Evolutionary conservation across 2,888 invertebrate species (phyloP), one percentile per base, ranked within the genome.

Genomic region (Pristionchus maxplancki): DNA sequence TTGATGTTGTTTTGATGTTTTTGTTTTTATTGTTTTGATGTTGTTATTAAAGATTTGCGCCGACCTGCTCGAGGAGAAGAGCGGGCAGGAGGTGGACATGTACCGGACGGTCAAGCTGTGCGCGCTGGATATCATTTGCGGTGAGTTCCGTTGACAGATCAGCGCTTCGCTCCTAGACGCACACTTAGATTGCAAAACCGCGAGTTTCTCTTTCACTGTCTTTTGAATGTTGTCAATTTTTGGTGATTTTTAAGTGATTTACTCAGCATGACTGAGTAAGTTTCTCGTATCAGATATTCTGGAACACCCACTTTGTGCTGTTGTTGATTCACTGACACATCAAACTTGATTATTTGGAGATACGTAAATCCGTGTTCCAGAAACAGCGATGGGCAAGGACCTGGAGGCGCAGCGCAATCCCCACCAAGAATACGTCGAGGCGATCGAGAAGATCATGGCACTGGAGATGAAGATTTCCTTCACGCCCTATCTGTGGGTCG

Each of bases 91-190:
- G 17, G 28, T 81, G 81, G 81, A 81, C 81, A 81, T 81, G 48
- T 81, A 50, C 48, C 28, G n/a, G 6, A 24, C 37, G 6, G 50
- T 81, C 28, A 81, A 81, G 50, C 37, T 48, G 50, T 81, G 81
- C 81, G 50, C 81, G 50, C 50, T 81, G 48, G 81, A 81, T 48
- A 81, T 81, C 5, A 81, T 81, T 31, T 81, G 81, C 20, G 81
- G 81, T 81, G 9, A 48, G 81, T n/a, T n/a, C n/a, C n/a, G n/a
- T n/a, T n/a, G n/a, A n/a, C n/a, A n/a, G n/a, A n/a, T n/a, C n/a
- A n/a, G n/a, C n/a, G n/a, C n/a, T n/a, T n/a, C n/a, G n/a, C n/a
- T n/a, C n/a, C n/a, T n/a, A n/a, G n/a, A n/a, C n/a, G n/a, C n/a
- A n/a, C n/a, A n/a, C n/a, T n/a, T n/a, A n/a, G n/a, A n/a, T n/a